A percentile compares a stretch with the other conserved stretches of the same genome.
Evolutionary conservation across 2,113 vertebrate genomes (phyloP).

Genomic region (Psettodes erumei): DNA sequence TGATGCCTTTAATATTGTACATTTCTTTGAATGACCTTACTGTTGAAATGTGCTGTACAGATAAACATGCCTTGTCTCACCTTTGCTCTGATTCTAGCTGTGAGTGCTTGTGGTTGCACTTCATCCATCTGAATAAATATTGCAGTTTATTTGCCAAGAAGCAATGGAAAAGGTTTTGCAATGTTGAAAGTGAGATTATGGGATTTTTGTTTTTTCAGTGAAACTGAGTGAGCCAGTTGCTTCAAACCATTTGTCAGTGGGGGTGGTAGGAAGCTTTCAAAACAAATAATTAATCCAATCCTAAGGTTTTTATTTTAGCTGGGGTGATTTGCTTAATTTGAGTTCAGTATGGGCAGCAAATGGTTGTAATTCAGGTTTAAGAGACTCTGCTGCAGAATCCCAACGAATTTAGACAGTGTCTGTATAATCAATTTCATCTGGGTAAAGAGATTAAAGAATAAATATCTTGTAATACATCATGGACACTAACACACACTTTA

Average conservation of each 20-base stretch:
- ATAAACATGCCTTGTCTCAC: no score
- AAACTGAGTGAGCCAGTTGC: neutral
- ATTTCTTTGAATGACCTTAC: no score
- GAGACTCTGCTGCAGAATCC: constrained; percentile 1
- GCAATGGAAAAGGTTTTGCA: no score
- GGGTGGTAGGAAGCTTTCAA: neutral
- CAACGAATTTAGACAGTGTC: neutral
- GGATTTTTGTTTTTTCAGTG: neutral
- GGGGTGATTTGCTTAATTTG: no score
- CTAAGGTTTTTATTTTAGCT: neutral
- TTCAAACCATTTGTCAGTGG: neutral
- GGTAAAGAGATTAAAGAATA: neutral
- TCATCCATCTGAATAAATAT: neutral
- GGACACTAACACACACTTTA: neutral
- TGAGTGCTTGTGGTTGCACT: no score
- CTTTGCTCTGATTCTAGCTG: no score
- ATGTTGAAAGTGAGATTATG: neutral
- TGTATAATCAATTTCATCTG: neutral
- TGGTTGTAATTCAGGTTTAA: neutral
- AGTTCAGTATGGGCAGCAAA: no score
- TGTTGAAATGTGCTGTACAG: no score
- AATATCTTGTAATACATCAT: neutral
- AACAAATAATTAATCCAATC: neutral
- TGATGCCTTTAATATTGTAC: no score
- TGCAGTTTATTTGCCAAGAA: neutral